Percentiles rank a stretch among this genome's conserved stretches.
Conservation (phyloP, 2,797 vertebrate species). For the Micrastur ruficollis region DNA sequence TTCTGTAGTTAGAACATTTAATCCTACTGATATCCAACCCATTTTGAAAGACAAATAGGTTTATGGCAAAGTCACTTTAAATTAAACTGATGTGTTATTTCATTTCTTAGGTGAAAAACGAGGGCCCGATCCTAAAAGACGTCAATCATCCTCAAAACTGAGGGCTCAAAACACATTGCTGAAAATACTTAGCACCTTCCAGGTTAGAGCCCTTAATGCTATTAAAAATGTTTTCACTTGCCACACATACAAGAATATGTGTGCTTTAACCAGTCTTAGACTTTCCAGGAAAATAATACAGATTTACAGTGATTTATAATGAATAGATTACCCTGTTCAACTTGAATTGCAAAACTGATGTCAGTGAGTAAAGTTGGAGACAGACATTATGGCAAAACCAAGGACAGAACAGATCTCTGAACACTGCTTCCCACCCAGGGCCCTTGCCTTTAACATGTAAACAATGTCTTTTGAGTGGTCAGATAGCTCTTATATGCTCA, state of each 20-base stretch:
- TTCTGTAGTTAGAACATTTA: slow-evolving; percentile 15
- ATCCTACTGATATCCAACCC: slow-evolving; percentile 22
- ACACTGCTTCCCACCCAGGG: background rate
- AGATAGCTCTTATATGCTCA: background rate
- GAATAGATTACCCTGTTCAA: slow-evolving; percentile 6
- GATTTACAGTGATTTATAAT: slow-evolving; percentile 10
- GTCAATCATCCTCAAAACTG: background rate
- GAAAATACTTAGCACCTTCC: slow-evolving; percentile 21
- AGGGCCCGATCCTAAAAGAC: background rate
- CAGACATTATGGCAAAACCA: background rate
- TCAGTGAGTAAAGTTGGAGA: background rate
- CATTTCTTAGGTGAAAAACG: slow-evolving; percentile 24
- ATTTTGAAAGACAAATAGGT: slow-evolving; percentile 14
- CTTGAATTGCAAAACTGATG: background rate
- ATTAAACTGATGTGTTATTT: slow-evolving; percentile 36
- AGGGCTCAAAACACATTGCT: background rate
- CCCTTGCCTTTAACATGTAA: background rate
- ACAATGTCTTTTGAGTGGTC: background rate
- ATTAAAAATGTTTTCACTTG: slow-evolving; percentile 30
- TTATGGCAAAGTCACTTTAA: slow-evolving; percentile 38
- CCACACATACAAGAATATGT: background rate
- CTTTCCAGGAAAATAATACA: slow-evolving; percentile 43
- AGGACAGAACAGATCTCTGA: background rate
- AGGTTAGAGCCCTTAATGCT: background rate
- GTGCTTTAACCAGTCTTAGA: background rate